Percentiles rank a stretch among this genome's conserved stretches.
These are phyloP conservation scores for Eupithecia abbreviata DNA, from an alignment of 2,888 invertebrate species.

Conservation along the genomic window DNA sequence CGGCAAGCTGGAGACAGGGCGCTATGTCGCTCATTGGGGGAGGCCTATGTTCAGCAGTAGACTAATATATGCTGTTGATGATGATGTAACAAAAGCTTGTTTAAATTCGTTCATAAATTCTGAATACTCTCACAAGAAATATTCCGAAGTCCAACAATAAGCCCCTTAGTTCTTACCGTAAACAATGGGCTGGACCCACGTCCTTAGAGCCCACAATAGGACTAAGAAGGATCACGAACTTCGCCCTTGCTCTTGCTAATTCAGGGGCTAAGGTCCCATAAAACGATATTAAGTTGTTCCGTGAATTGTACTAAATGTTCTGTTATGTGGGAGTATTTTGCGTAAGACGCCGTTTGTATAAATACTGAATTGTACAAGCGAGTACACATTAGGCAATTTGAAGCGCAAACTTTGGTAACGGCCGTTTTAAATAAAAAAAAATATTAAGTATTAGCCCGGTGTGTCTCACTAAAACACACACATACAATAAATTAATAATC, in stretches of 20 bases:
- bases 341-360: background rate
- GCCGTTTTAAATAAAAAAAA: background rate
- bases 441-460: no score
- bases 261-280: constrained; percentile 12
- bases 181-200: constrained; percentile 15
- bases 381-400: background rate
- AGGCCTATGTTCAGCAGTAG: no score
- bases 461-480: no score
- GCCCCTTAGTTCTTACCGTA: constrained; percentile 2
- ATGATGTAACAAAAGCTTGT: background rate
- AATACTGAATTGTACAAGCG: background rate
- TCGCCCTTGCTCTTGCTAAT: constrained; percentile 9
- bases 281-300: constrained; percentile 10
- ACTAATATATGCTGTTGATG: no score
- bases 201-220: constrained; percentile 12
- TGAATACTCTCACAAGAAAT: constrained; percentile 3
- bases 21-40: no score
- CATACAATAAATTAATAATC: no score
- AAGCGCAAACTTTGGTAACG: background rate
- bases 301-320: constrained; percentile 9
- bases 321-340: background rate
- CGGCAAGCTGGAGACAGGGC: no score
- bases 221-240: constrained; percentile 9
- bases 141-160: constrained; percentile 9
- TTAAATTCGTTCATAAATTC: background rate